Evolutionary conservation across 2,113 vertebrate species (phyloP).

Genomic region (Phyllostomus discolor): DNA sequence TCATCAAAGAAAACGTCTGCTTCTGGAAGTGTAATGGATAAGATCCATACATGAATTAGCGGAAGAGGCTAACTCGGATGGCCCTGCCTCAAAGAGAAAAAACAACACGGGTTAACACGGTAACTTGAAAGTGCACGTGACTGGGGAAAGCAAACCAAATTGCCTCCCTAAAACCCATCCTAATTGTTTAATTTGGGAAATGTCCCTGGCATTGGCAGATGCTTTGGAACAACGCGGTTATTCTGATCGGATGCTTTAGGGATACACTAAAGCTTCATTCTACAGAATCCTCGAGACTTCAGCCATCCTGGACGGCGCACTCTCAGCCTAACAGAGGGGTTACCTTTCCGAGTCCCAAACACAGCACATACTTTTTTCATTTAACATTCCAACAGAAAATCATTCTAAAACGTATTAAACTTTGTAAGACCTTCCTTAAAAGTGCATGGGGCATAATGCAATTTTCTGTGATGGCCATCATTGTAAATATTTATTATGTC

Average conservation of each 20-base stretch:
- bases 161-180: background rate
- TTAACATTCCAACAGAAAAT: slow-evolving; percentile 53
- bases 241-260: background rate
- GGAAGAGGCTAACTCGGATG: background rate
- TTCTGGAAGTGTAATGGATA: background rate
- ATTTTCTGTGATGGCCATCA: slow-evolving; percentile 50
- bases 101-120: background rate
- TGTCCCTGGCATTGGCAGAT: background rate
- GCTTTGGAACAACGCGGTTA: background rate
- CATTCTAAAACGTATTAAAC: slow-evolving; percentile 52
- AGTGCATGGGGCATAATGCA: slow-evolving; percentile 48
- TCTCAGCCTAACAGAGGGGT: background rate
- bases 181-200: background rate
- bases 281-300: background rate
- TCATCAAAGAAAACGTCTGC: background rate
- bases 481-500: slow-evolving; percentile 52
- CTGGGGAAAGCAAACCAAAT: background rate
- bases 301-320: background rate
- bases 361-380: background rate
- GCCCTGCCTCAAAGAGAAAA: background rate
- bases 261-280: background rate
- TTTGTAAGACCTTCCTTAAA: slow-evolving; percentile 60
- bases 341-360: background rate
- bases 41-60: background rate
- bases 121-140: background rate